A percentile compares a stretch with the other conserved stretches of the same genome.
Evolutionary conservation across 2,113 vertebrate genomes (phyloP).

Genomic region (Zapus hudsonius): DNA sequence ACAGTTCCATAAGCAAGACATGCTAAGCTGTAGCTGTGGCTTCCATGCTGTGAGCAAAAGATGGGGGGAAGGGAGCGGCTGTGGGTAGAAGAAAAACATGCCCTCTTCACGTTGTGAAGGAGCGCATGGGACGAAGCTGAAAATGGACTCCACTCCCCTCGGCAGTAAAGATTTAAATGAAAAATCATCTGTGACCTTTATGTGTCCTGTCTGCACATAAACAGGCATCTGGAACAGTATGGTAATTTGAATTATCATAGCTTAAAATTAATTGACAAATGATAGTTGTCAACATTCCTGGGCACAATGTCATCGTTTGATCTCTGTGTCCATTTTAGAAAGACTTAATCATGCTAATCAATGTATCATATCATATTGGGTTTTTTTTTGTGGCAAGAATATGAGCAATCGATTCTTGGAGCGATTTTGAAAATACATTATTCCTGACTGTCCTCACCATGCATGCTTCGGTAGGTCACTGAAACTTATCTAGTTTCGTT

Average conservation of each 20-base stretch:
- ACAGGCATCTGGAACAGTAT: not conserved
- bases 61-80: constrained; percentile 75
- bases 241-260: not conserved
- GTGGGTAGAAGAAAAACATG: constrained; percentile 62
- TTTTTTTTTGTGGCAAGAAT: not conserved
- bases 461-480: no score
- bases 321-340: not conserved
- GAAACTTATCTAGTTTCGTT: no score
- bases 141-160: not conserved
- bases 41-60: constrained; percentile 81
- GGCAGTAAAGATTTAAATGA: not conserved
- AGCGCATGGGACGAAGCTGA: constrained; percentile 29
- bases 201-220: not conserved
- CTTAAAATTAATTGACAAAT: not conserved
- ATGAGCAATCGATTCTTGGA: not conserved
- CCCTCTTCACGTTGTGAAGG: constrained; percentile 79
- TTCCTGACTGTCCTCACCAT: not conserved
- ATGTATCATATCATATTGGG: not conserved
- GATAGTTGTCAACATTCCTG: not conserved
- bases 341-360: not conserved
- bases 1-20: constrained; percentile 87
- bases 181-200: constrained; percentile 27
- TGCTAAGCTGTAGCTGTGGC: constrained; percentile 84
- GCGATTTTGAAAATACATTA: not conserved
- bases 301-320: not conserved